phyloP scores from a whole-genome alignment of 2,888 invertebrate genomes.

The Brassicogethes aeneus region DNA sequence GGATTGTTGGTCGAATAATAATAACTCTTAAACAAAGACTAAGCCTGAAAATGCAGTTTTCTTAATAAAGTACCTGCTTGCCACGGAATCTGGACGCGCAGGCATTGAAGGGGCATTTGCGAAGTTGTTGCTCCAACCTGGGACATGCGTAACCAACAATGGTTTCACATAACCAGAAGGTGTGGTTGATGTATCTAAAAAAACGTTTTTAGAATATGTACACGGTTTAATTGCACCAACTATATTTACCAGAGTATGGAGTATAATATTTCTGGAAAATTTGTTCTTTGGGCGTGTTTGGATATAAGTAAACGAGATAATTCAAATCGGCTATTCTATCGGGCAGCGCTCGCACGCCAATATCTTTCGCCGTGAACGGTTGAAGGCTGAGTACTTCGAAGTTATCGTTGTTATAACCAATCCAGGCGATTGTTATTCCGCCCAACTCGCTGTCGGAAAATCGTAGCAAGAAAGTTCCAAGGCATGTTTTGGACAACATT shows the following conservation, averaged over 20 bases:
- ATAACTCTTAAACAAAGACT: no score
- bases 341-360: slow-evolving; percentile 81
- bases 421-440: slow-evolving; percentile 93
- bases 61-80: no score
- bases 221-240: no score
- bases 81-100: no score
- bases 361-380: slow-evolving; percentile 90
- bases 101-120: no score
- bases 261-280: slow-evolving; percentile 90
- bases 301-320: slow-evolving; percentile 74
- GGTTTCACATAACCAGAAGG: slow-evolving; percentile 84
- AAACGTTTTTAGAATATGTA: slow-evolving; percentile 5
- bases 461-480: slow-evolving; percentile 86
- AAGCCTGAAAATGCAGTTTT: no score
- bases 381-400: slow-evolving; percentile 77
- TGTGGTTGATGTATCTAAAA: slow-evolving; percentile 47
- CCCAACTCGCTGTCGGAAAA: slow-evolving; percentile 97
- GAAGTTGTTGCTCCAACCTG: slow-evolving; percentile 61
- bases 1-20: no score
- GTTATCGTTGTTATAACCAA: slow-evolving; percentile 55
- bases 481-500: slow-evolving; percentile 65
- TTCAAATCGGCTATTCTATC: slow-evolving; percentile 84
- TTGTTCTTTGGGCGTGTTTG: slow-evolving; percentile 76
- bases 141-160: slow-evolving; percentile 73
- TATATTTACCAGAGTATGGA: slow-evolving; percentile 53